Evolutionary conservation across 1,140 invertebrate species (phyloP), one percentile per base, ranked within the genome.

Genomic region (Orius insidiosus): DNA sequence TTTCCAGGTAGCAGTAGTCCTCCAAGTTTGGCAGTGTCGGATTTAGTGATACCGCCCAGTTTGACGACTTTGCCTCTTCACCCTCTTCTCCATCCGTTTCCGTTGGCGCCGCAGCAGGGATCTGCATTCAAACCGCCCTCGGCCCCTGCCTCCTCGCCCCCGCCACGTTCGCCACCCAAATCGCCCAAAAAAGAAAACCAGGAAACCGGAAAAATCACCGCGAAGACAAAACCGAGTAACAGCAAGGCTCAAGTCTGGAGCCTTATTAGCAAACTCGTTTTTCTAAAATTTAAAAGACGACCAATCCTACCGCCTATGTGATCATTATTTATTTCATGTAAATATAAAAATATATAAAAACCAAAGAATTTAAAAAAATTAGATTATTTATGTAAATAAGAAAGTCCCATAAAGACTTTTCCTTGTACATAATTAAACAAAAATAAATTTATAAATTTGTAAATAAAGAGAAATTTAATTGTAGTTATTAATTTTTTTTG

Each of bases 171-270:
- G 7, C 16, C 48, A 33, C 11, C 41, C 32, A 9, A 35, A 19
- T 15, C 48, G 3, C 6, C 13, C n/a, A 2, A 38, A n/a, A n/a
- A n/a, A 18, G 33, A 35, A 10, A 31, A 11, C 9, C 38, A 49
- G 15, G 48, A 49, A 10, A 39, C 33, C 33, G 11, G 16, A 11
- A 10, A 18, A 9, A 16, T 31, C n/a, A 10, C 44, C 9, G 10
- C 24, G 6, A 45, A 49, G 38, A 45, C 48, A 11, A 49, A 49
- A 15, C 41, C 48, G 24, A 45, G 30, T 32, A 43, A 44, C 34
- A 49, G 41, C 35, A 44, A 45, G 13, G 40, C 47, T 11, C 36
- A 36, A 15, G 46, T 48, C 6, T 48, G 46, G 46, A 48, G 32
- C 46, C 46, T 7, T 48, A 48, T 32, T 48, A 42, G 36, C 24